Base-by-base conservation (phyloP, 2,113 vertebrate species). In the Lepus timidus region DNA sequence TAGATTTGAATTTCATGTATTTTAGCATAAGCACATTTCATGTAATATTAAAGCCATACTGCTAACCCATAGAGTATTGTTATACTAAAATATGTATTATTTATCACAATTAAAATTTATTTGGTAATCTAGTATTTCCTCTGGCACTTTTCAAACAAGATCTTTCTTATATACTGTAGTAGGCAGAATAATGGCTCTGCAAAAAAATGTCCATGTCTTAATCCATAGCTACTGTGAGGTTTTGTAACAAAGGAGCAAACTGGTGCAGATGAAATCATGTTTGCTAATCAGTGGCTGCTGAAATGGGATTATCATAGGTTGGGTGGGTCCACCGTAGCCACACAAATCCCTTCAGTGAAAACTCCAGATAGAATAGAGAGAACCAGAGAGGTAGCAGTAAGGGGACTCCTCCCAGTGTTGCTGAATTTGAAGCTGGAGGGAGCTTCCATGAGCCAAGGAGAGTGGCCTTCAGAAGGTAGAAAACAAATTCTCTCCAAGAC, bases 81-180 rank as follows among this genome's bases (percentile, higher is more conserved):
- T 86, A 93, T 5, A 80, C 9, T 44, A 19, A 80, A 44, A 64
- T 13, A 31, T 20, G 27, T 17, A 36, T 39, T 68, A 7, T 49
- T 91, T 79, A 33, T 25, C 29, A n/a, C 93, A 73, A 85, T 83
- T 36, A n/a, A 85, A 68, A 73, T 64, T 12, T 25, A 39, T n/a
- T 52, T 20, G 2, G 23, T 1, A 23, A 75, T 49, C 31, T 4
- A 64, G 9, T 62, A 31, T 74, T 81, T 90, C 71, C 23, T 67
- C 27, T 76, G 27, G 17, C 0, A 93, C 23, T 20, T 83, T 85
- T 36, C 25, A 88, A 13, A 14, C 9, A 68, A 39, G 31, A 20
- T 62, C 8, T 62, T 71, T 92, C 23, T 68, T 62, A 52, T 20
- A 23, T 90, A 81, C 62, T 84, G 22, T 62, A 19, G 17, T 70